Base-by-base conservation (phyloP, 2,888 invertebrate species). In the Aplocera efformata region DNA sequence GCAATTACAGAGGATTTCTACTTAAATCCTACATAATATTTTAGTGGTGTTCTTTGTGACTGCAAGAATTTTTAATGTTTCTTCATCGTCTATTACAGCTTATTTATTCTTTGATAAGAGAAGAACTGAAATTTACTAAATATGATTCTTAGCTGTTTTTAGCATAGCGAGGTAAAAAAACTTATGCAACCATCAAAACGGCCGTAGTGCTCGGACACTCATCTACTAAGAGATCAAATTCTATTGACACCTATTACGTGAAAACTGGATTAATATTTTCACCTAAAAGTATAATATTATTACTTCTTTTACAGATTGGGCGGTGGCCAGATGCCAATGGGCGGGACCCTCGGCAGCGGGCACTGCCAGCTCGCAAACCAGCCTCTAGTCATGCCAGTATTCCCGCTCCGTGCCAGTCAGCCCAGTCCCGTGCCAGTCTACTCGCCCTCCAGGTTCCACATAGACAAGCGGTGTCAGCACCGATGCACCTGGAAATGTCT, bases 401-500 rank as follows among this genome's bases (percentile, higher is more conserved):
- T 96, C 88, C 96, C 96, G 32, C 90, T 94, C 63, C 91, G 95
- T 50, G 92, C 94, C 72, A 93, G 94, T 63, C 95, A 95, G 79
- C 95, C 96, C 67, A 95, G 95, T 77, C 95, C 96, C 56, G 88
- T 85, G 62, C 88, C 88, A 3, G 86, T 85, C 10, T 96, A 96
- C 90, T 96, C 96, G 67, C 96, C 96, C 76, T 96, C 96, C 76
- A 93, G 96, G 83, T 96, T 96, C 90, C 96, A 96, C 91, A 95
- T 96, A 90, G 96, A 96, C 90, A 97, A 97, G 88, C 92, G 96
- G 63, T 96, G 96, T 89, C 95, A 95, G 81, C 96, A 96, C 82
- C 92, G 96, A 63, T 98, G 98, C 91, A 96, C 97, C 76, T 98
- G 98, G 98, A 96, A 97, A 89, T 98, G 97, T 85, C 94, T 96